Percentiles rank a stretch among this genome's conserved stretches.
Conservation (phyloP, 2,888 invertebrate genomes). For the Rhingia campestris region DNA sequence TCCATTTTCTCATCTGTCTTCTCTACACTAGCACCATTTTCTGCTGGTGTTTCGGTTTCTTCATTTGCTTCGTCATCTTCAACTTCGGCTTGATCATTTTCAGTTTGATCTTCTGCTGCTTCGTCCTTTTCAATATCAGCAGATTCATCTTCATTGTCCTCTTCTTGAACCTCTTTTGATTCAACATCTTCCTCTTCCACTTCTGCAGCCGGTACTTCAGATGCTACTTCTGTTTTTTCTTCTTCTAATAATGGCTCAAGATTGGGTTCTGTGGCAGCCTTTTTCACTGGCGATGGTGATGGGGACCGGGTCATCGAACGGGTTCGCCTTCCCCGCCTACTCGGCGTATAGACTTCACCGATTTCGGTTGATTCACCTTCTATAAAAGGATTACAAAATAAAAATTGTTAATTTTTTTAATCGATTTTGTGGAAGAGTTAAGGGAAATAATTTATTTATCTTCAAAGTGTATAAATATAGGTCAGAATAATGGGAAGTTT, state of each 20-base stretch:
- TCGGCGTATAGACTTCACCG: conserved; percentile 77
- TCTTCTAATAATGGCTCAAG: conserved; percentile 79
- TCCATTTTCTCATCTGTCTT: conserved; percentile 36
- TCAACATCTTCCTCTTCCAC: conserved; percentile 45
- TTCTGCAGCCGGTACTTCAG: conserved; percentile 45
- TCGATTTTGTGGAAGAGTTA: too few species aligned
- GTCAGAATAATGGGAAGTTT: too few species aligned
- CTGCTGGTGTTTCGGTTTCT: conserved; percentile 38
- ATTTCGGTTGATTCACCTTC: conserved; percentile 75
- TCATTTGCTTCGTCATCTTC: conserved; percentile 56
- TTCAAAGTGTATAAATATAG: too few species aligned
- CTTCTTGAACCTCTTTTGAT: conserved; percentile 30
- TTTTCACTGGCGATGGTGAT: conserved; percentile 79
- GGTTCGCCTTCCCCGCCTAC: conserved; percentile 80
- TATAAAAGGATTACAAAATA: conserved; percentile 1
- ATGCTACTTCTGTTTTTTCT: conserved; percentile 71
- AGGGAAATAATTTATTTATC: too few species aligned
- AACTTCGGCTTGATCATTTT: conserved; percentile 22
- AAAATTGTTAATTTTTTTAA: too few species aligned
- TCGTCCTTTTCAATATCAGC: conserved; percentile 19
- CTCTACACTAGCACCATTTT: conserved; percentile 49
- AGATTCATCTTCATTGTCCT: conserved; percentile 67
- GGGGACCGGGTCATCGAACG: conserved; percentile 81
- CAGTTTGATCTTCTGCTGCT: too few species aligned
- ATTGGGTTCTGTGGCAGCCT: conserved; percentile 75